Conservation (phyloP, 2,113 vertebrate species). For the Labeo rohita region DNA sequence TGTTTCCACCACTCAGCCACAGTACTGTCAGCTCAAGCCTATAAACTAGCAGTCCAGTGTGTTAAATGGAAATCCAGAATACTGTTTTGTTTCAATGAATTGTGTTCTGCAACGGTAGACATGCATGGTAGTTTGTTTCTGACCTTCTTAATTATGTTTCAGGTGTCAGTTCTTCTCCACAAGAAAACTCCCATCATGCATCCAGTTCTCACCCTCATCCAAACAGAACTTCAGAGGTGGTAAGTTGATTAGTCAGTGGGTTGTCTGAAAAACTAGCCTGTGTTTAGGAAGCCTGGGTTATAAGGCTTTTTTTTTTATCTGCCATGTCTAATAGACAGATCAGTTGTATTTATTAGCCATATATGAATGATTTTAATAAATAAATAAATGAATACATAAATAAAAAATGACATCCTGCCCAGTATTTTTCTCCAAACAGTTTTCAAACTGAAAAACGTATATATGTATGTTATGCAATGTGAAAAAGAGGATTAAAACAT, state of each 20-base stretch:
- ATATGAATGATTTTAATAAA: too few species aligned
- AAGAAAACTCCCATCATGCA: conserved; percentile 95
- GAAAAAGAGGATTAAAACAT: too few species aligned
- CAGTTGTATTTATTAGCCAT: neutral
- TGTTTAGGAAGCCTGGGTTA: neutral
- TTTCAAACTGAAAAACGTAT: too few species aligned
- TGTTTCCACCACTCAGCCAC: neutral
- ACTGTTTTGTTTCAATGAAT: neutral
- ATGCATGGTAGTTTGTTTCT: neutral
- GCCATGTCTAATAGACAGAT: neutral
- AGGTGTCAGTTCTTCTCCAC: conserved; percentile 98
- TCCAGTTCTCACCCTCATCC: conserved; percentile 91
- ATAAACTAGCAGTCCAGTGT: neutral
- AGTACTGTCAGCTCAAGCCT: neutral
- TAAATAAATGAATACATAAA: too few species aligned
- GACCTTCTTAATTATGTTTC: conserved; percentile 41
- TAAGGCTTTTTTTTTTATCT: neutral
- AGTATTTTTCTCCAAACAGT: too few species aligned
- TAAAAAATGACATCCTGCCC: too few species aligned
- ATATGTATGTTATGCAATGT: too few species aligned
- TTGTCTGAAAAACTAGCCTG: neutral
- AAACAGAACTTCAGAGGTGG: conserved; percentile 92
- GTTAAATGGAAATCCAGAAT: neutral
- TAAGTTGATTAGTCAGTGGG: conserved; percentile 73
- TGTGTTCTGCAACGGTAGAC: neutral